These are phyloP conservation scores for Volucella zonaria DNA, from an alignment of 2,888 invertebrate genomes.

Conservation along the genomic window DNA sequence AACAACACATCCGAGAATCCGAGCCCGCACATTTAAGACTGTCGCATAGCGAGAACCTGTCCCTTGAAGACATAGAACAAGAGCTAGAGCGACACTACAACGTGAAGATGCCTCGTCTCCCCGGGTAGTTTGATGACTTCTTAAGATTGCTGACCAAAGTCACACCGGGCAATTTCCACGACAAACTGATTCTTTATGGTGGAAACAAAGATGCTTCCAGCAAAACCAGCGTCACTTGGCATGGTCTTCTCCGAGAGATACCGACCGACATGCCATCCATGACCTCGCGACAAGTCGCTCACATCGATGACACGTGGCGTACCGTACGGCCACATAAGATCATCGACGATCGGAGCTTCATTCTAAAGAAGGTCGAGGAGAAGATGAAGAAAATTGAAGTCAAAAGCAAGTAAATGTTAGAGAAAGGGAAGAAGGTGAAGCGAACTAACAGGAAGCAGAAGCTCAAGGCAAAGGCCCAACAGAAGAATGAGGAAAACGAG, in stretches of 20 bases:
- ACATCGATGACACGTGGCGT: conserved; percentile 75
- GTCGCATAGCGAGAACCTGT: conserved; percentile 76
- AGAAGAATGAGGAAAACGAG: conserved; percentile 4
- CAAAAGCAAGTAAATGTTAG: not conserved
- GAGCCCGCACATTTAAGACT: conserved; percentile 74
- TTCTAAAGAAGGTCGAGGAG: no score
- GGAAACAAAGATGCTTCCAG: conserved; percentile 72
- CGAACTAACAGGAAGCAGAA: conserved; percentile 15
- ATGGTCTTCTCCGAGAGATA: conserved; percentile 73
- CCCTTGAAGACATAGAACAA: conserved; percentile 75
- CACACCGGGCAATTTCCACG: conserved; percentile 76
- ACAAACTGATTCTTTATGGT: conserved; percentile 78
- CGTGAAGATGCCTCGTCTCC: conserved; percentile 66
- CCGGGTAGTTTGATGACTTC: conserved; percentile 77
- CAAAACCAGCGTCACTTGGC: conserved; percentile 75
- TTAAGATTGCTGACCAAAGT: conserved; percentile 76
- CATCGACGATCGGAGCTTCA: conserved; percentile 47
- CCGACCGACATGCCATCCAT: conserved; percentile 77
- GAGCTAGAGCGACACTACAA: conserved; percentile 75
- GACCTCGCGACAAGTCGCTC: conserved; percentile 74
- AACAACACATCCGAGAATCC: conserved; percentile 71
- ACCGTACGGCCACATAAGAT: conserved; percentile 5
- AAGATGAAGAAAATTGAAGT: not conserved
- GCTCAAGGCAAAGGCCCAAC: not conserved
- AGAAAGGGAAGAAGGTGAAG: conserved; percentile 28